phyloP scores from a whole-genome alignment of 2,888 invertebrate species.

The Taphrorychus bicolor region DNA sequence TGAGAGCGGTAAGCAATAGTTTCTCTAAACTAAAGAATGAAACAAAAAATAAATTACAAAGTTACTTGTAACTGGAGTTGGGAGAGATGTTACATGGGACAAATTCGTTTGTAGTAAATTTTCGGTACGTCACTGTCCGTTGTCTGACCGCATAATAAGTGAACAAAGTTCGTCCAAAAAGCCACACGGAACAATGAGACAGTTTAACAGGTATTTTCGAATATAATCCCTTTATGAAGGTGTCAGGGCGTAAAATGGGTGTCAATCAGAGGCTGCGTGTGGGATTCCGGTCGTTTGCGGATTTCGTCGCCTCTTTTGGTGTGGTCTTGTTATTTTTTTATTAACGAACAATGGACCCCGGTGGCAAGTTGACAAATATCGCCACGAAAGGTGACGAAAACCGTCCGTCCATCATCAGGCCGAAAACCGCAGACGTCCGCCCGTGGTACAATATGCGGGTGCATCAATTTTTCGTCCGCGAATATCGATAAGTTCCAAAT shows the following conservation, averaged over 20 bases:
- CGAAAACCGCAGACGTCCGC: neutral
- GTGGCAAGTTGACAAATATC: constrained; percentile 40
- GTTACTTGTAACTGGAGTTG: no score
- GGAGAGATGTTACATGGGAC: no score
- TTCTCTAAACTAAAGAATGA: no score
- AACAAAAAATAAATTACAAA: no score
- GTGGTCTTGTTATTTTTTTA: constrained; percentile 40
- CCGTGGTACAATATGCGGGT: no score
- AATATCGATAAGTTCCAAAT: constrained; percentile 32
- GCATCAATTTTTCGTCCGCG: constrained; percentile 17
- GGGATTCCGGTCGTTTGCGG: constrained; percentile 23
- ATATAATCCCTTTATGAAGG: constrained; percentile 30
- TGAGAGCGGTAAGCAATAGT: no score
- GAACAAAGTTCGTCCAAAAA: neutral
- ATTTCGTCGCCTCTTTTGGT: constrained; percentile 18
- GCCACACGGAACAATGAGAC: constrained; percentile 26
- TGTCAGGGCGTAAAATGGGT: constrained; percentile 14
- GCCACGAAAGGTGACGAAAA: neutral
- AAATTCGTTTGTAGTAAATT: no score
- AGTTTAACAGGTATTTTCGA: constrained; percentile 39
- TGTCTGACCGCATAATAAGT: neutral
- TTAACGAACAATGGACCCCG: constrained; percentile 27
- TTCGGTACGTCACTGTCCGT: no score
- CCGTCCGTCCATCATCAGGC: neutral
- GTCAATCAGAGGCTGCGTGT: constrained; percentile 34